Evolutionary conservation across 2,797 vertebrate genomes (phyloP), one percentile per base, ranked within the genome.

Genomic region (Urocyon cinereoargenteus): DNA sequence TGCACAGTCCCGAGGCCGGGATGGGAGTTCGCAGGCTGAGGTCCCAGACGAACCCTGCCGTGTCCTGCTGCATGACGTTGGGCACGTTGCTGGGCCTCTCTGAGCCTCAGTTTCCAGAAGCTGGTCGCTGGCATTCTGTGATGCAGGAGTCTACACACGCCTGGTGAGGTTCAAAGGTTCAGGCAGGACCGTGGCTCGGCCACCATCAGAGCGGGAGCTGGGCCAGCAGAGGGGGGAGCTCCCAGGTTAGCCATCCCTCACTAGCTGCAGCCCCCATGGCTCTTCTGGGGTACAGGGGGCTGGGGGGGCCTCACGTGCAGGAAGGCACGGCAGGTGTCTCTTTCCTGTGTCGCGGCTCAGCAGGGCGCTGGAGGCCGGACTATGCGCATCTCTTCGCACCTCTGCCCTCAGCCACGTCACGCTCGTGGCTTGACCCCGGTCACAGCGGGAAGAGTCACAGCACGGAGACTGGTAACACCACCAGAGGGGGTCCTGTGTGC

Each of bases 311-410:
- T 64, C 31, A 7, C 24, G 9, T 45, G 21, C 84, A 79, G 66
- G 26, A 40, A 72, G 75, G 31, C n/a, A 13, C 0, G 0, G 83
- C 49, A 16, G 26, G 2, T 53, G 66, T 70, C 75, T 28, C 0
- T 6, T 28, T 64, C 83, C 34, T 5, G 15, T 8, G 24, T 40
- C 5, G 18, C 0, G 11, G 21, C 28, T 53, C 68, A 34, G 18
- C 2, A 2, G 15, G 1, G 11, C 2, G 2, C 16, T 0, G 3
- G 57, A 18, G 12, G 49, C 72, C 0, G 31, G 2, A 1, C 1
- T 0, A 0, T 3, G 16, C 10, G 1, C 24, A 3, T 11, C 3
- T 18, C 34, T 31, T 57, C 57, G 10, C 18, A 45, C 3, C 31
- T 55, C 40, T 28, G 12, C 7, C 0, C 45, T 13, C 78, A 13